Evolutionary conservation across 2,113 vertebrate species (phyloP).

Genomic region (Manacus vitellinus): DNA sequence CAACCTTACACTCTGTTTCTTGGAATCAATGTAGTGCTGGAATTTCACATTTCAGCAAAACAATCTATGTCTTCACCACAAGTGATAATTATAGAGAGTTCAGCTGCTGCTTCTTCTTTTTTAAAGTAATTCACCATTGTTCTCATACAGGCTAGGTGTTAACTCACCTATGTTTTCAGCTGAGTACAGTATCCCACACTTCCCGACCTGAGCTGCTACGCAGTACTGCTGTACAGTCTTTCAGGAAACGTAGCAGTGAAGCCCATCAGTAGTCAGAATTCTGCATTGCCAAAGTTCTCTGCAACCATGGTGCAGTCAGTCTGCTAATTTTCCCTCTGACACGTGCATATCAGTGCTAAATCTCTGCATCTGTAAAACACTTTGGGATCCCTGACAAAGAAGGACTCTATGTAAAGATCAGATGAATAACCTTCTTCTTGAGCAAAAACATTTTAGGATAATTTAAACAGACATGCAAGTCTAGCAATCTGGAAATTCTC

Average conservation of each 20-base stretch:
- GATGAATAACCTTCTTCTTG: not conserved
- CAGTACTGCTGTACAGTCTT: not conserved
- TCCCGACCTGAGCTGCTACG: not conserved
- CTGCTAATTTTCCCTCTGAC: not conserved
- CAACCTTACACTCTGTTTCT: not conserved
- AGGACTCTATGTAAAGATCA: not conserved
- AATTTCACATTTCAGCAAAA: slow-evolving; percentile 32
- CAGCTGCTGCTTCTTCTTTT: not conserved
- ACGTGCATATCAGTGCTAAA: not conserved
- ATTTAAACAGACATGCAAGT: not conserved
- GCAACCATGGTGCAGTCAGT: not conserved
- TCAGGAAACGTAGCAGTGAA: not conserved
- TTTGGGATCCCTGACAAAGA: not conserved
- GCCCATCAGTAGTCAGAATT: not conserved
- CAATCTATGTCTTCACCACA: not conserved
- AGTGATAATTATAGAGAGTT: not conserved
- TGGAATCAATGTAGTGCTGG: not conserved
- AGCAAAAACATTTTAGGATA: not conserved
- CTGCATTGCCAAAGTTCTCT: not conserved
- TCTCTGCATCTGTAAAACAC: not conserved
- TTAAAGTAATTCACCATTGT: not conserved
- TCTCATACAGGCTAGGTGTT: not conserved
- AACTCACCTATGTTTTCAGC: slow-evolving; percentile 48
- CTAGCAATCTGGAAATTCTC: not conserved
- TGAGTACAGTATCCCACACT: not conserved